A percentile compares a stretch with the other conserved stretches of the same genome.
Conservation (phyloP, 2,113 vertebrate genomes). For the Hippopotamus amphibius region DNA sequence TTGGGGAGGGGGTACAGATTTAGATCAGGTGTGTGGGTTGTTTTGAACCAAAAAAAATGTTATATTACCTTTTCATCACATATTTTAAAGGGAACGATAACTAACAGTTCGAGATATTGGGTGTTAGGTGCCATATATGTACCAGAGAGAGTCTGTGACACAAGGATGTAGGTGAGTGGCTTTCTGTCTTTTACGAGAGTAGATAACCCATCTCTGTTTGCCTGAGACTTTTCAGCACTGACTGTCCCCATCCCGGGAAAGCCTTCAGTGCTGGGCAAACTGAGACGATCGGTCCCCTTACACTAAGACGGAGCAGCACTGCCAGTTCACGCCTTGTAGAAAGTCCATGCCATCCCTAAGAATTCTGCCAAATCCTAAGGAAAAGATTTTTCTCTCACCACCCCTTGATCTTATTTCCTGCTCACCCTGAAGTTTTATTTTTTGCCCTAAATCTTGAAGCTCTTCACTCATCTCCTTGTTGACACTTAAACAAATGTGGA, state of each 20-base stretch:
- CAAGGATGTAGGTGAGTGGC: not conserved
- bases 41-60: not conserved
- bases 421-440: not conserved
- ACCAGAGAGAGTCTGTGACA: not conserved
- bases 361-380: not conserved
- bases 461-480: not conserved
- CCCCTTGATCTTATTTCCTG: not conserved
- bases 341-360: not conserved
- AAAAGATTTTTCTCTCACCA: not conserved
- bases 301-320: not conserved
- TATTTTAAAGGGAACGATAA: not conserved
- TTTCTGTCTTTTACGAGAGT: not conserved
- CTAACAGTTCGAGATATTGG: not conserved
- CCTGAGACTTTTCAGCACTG: not conserved
- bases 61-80: not conserved
- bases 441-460: not conserved
- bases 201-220: not conserved
- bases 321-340: not conserved
- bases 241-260: not conserved
- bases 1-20: not conserved
- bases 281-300: fast-evolving
- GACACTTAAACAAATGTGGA: not conserved
- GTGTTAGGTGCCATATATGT: not conserved
- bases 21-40: not conserved
- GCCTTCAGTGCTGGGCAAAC: not conserved